Conservation (phyloP, 1,140 invertebrate species). For the Euwallacea fornicatus region DNA sequence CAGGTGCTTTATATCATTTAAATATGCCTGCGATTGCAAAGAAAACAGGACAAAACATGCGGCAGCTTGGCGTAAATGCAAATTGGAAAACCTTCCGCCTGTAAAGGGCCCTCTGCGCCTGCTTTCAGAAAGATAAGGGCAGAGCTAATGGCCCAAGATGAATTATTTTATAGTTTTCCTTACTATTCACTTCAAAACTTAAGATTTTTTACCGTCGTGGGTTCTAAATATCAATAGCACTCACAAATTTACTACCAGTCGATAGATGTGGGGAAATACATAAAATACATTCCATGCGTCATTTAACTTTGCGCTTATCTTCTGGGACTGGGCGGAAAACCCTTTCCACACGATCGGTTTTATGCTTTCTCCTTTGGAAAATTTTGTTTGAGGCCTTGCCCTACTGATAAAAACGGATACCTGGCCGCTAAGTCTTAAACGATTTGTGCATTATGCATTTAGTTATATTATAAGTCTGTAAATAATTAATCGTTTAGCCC, state of each 20-base stretch:
- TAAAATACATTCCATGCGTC: slow-evolving; percentile 39
- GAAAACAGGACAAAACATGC: neutral
- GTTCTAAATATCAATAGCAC: neutral
- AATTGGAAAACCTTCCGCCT: neutral
- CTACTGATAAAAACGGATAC: neutral
- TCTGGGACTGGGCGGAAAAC: slow-evolving; percentile 33
- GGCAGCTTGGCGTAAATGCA: neutral
- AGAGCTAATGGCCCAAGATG: neutral
- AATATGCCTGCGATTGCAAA: neutral
- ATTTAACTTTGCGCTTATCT: slow-evolving; percentile 42
- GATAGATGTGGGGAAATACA: slow-evolving; percentile 18
- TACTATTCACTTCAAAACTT: neutral
- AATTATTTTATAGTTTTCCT: neutral
- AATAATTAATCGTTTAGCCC: too few relatives aligned
- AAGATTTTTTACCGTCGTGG: neutral
- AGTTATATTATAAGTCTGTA: too few relatives aligned
- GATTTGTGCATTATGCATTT: too few relatives aligned
- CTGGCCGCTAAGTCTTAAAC: too few relatives aligned
- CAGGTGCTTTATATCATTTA: neutral
- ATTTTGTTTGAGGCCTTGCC: slow-evolving; percentile 16
- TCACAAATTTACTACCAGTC: neutral
- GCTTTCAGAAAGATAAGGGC: neutral
- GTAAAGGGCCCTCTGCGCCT: neutral
- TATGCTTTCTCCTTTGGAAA: slow-evolving; percentile 32
- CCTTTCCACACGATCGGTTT: slow-evolving; percentile 34